phyloP scores from a whole-genome alignment of 2,888 invertebrate species.

The Harpalus rubripes region DNA sequence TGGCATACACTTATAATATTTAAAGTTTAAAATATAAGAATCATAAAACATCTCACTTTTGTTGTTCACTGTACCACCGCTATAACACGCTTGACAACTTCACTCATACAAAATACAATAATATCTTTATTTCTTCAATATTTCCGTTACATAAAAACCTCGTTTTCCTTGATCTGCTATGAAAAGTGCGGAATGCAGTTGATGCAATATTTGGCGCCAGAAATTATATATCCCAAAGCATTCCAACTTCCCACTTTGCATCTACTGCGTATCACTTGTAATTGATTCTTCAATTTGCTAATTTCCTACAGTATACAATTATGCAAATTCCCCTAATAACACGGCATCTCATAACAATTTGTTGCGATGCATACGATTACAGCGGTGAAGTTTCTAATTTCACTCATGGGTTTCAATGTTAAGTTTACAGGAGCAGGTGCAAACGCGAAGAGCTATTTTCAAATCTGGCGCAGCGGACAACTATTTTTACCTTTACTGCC shows the following conservation, averaged over 20 bases:
- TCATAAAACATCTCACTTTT: too few relatives aligned
- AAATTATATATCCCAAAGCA: slow-evolving; percentile 11
- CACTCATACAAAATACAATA: not conserved
- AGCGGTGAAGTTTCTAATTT: slow-evolving; percentile 25
- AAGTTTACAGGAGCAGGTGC: slow-evolving; percentile 46
- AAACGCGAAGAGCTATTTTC: slow-evolving; percentile 30
- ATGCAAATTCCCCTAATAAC: slow-evolving; percentile 13
- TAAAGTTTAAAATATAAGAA: too few relatives aligned
- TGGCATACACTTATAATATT: too few relatives aligned
- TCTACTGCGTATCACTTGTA: slow-evolving; percentile 5
- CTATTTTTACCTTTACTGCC: slow-evolving; percentile 23
- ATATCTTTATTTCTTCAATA: not conserved
- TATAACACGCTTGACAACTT: too few relatives aligned
- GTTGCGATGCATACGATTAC: slow-evolving; percentile 20
- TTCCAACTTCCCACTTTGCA: slow-evolving; percentile 31
- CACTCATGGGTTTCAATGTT: slow-evolving; percentile 38
- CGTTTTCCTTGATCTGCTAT: not conserved
- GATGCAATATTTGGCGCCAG: slow-evolving; percentile 8
- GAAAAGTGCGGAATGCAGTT: not conserved
- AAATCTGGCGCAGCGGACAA: slow-evolving; percentile 34
- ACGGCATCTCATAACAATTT: not conserved
- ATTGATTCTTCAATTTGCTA: slow-evolving; percentile 36
- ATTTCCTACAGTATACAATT: slow-evolving; percentile 26
- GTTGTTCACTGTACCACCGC: too few relatives aligned
- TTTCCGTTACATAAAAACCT: not conserved